These are phyloP conservation scores for Pandemis corylana DNA, from an alignment of 2,888 invertebrate genomes.

Conservation along the genomic window DNA sequence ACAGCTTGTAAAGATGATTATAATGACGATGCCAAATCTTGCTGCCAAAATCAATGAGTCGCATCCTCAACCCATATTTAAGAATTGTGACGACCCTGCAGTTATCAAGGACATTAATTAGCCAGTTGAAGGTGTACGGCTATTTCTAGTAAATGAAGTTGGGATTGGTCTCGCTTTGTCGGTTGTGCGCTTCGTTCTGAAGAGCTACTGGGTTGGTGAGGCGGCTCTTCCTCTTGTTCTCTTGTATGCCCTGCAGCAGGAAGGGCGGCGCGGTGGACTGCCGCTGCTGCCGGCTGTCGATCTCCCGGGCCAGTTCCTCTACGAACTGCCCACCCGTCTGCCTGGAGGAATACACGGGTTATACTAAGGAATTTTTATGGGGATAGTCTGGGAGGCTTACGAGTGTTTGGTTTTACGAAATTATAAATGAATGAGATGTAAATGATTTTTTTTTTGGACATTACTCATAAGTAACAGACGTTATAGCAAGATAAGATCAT, in stretches of 20 bases:
- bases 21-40: too few relatives aligned
- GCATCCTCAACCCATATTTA: neutral
- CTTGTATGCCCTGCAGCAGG: conserved; percentile 75
- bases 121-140: neutral
- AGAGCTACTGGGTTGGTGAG: conserved; percentile 58
- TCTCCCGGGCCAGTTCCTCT: conserved; percentile 72
- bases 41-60: too few relatives aligned
- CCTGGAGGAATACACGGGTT: conserved; percentile 66
- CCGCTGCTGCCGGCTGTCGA: conserved; percentile 67
- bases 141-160: conserved; percentile 73
- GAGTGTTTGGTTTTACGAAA: too few relatives aligned
- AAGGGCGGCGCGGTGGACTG: conserved; percentile 68
- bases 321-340: conserved; percentile 81
- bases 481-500: too few relatives aligned
- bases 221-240: conserved; percentile 67
- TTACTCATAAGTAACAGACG: too few relatives aligned
- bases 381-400: too few relatives aligned
- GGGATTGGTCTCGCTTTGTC: conserved; percentile 75
- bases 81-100: neutral
- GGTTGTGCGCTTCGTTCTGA: conserved; percentile 46
- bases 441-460: too few relatives aligned
- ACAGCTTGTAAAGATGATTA: too few relatives aligned
- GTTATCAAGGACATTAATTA: neutral
- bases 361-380: conserved; percentile 33
- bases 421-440: too few relatives aligned